Evolutionary conservation across 35 echinoderm and acorn worm genomes (phyloP), one percentile per base, ranked within the genome.

Genomic region (Apostichopus japonicus): DNA sequence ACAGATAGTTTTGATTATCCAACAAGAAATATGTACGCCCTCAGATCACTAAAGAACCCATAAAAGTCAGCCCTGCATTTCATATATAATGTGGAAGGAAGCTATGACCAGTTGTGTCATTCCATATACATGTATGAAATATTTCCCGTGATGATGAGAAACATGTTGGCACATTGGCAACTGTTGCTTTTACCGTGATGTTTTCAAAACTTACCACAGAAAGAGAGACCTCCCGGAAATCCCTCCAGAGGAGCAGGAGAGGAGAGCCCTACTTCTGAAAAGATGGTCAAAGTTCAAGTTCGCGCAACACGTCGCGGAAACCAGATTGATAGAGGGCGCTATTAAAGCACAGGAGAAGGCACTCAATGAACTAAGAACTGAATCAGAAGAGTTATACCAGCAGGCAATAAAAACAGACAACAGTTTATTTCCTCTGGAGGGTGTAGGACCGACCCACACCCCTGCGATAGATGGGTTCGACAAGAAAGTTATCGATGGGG

Each of bases 361-460:
- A 5, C 84, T 99, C 14, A 87, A 94, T 19, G 95, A 99, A 91
- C 81, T 99, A 9, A 79, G 92, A 61, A 22, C 53, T 8, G 95
- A 99, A 83, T 96, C 95, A 0, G 97, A 96, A 80, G 97, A 96
- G 65, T 92, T 99, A 1, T 96, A 99, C 86, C 93, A 95, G 57
- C 56, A 79, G 55, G 97, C 95, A 1, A 81, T 95, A n/a, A 15
- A 94, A 86, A 58, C 19, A 73, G 95, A 99, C 80, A 62, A 90
- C 9, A 79, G 17, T 77, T 53, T 99, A 53, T 94, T 96, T 83
- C 95, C 95, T 0, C 72, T 95, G 11, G 87, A 93, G 6, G 72
- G 88, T 10, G 93, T 61, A 14, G 97, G 97, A 22, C 97, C 97
- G 21, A 92, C 92, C 2, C 57, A 93, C 71, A 96, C 97, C 4